These are phyloP conservation scores for Drosophila tripunctata DNA, from an alignment of 2,888 invertebrate genomes.

Conservation along the genomic window DNA sequence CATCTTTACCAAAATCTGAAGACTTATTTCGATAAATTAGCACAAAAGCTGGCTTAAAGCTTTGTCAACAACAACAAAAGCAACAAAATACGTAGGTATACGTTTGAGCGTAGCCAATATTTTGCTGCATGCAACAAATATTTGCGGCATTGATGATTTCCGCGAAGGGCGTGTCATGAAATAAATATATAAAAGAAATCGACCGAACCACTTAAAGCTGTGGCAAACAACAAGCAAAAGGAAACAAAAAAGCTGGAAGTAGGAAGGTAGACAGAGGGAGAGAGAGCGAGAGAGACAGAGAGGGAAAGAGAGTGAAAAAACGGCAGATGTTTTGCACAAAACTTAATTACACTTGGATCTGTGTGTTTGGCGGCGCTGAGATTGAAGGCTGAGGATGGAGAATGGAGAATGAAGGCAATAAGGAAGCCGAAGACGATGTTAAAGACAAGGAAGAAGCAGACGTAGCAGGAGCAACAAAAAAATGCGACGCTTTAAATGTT, in stretches of 20 bases:
- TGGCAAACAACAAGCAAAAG: constrained; percentile 35
- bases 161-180: constrained; percentile 67
- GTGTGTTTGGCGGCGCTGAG: constrained; percentile 60
- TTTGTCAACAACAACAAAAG: constrained; percentile 9
- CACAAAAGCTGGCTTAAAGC: constrained; percentile 45
- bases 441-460: not conserved
- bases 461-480: not conserved
- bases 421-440: not conserved
- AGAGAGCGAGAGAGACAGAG: not conserved
- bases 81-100: constrained; percentile 22
- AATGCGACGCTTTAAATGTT: constrained; percentile 48
- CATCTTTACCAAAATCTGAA: not conserved
- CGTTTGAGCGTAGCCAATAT: constrained; percentile 3
- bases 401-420: constrained; percentile 11
- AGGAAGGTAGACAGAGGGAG: constrained; percentile 3
- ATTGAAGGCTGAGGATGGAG: constrained; percentile 63
- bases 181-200: constrained; percentile 35
- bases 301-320: constrained; percentile 18
- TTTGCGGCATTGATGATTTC: constrained; percentile 64
- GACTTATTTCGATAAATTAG: constrained; percentile 45
- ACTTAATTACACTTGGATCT: constrained; percentile 71
- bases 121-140: constrained; percentile 65
- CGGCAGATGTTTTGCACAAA: constrained; percentile 74
- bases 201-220: constrained; percentile 61
- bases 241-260: constrained; percentile 2